These are phyloP conservation scores for Caiman crocodilus DNA, from an alignment of 2,797 vertebrate species.

Conservation along the genomic window DNA sequence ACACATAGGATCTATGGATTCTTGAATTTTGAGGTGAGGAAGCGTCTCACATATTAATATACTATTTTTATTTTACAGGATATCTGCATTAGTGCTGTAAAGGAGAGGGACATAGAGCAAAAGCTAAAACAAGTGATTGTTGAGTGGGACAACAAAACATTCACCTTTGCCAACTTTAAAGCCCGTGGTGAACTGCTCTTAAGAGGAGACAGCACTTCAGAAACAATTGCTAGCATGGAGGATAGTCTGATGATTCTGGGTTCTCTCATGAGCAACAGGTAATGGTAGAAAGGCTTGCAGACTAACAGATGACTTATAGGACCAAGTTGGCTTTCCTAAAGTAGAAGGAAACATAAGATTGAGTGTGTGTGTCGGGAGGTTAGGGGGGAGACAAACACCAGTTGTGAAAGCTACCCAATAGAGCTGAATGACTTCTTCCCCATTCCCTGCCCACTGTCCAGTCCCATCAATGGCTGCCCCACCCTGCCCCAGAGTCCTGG, in stretches of 20 bases:
- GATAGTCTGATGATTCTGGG: conserved; percentile 96
- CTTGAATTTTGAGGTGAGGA: background rate
- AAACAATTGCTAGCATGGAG: conserved; percentile 92
- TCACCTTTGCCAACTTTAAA: conserved; percentile 93
- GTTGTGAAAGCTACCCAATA: background rate
- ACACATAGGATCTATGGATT: background rate
- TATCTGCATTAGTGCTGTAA: conserved; percentile 94
- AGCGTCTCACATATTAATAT: conserved; percentile 12
- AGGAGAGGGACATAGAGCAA: conserved; percentile 96
- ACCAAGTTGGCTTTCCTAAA: background rate
- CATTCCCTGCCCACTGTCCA: too few relatives aligned
- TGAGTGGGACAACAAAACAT: conserved; percentile 93
- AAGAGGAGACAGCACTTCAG: conserved; percentile 91
- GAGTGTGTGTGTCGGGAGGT: too few relatives aligned
- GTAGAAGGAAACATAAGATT: background rate
- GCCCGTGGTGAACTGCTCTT: conserved; percentile 93
- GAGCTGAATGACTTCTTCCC: background rate
- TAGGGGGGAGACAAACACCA: too few relatives aligned
- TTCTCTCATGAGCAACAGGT: conserved; percentile 96
- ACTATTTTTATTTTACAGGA: conserved; percentile 82
- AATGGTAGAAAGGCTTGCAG: background rate
- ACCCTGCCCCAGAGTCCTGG: too few relatives aligned
- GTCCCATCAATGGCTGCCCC: background rate
- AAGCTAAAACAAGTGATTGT: conserved; percentile 94
- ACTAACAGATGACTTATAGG: background rate